These are phyloP conservation scores for Dryococelus australis DNA, from an alignment of 2,888 invertebrate species.

Conservation along the genomic window DNA sequence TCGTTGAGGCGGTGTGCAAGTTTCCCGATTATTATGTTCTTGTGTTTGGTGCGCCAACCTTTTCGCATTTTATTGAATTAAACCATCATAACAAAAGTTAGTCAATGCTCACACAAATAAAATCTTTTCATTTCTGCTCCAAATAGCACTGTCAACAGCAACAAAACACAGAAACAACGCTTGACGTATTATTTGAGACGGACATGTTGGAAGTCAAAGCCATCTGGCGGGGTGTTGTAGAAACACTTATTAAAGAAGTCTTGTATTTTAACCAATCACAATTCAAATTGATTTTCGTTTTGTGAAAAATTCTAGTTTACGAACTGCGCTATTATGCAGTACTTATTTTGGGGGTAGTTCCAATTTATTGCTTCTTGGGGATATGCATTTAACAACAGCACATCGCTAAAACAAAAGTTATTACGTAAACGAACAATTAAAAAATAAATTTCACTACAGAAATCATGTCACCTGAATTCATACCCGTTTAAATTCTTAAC, in stretches of 20 bases:
- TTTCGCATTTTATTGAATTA: constrained; percentile 37
- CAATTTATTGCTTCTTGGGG: too few relatives aligned
- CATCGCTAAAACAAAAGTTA: too few relatives aligned
- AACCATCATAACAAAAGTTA: constrained; percentile 34
- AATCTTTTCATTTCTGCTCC: background rate
- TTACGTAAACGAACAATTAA: too few relatives aligned
- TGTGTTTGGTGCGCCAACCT: constrained; percentile 31
- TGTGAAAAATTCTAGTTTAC: background rate
- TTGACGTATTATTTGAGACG: constrained; percentile 41
- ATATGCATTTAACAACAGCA: too few relatives aligned
- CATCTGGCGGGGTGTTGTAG: constrained; percentile 37
- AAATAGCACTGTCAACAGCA: constrained; percentile 44
- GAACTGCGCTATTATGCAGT: too few relatives aligned
- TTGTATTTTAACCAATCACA: constrained; percentile 36
- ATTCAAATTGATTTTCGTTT: background rate
- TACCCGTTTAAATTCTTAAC: too few relatives aligned
- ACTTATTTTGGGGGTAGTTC: too few relatives aligned
- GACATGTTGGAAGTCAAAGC: constrained; percentile 39
- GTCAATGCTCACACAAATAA: constrained; percentile 34
- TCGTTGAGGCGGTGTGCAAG: constrained; percentile 33
- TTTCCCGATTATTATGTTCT: background rate
- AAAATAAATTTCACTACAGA: too few relatives aligned
- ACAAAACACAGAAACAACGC: constrained; percentile 40
- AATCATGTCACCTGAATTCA: too few relatives aligned
- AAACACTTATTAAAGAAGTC: constrained; percentile 39